Evolutionary conservation across 2,888 invertebrate species (phyloP).

Genomic region (Bombylius discolor): DNA sequence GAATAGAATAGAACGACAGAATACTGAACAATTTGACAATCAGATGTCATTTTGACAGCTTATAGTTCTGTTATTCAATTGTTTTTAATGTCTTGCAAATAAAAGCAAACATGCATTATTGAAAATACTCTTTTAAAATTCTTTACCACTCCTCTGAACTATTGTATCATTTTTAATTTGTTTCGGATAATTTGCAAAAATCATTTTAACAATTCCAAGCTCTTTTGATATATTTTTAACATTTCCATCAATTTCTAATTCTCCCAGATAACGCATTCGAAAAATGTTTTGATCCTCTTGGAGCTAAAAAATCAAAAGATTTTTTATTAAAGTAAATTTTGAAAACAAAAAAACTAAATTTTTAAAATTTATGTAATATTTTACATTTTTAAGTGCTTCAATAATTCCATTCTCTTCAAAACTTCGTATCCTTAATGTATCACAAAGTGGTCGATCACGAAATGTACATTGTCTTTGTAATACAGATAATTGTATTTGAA

Average conservation of each 20-base stretch:
- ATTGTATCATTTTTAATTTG: constrained; percentile 35
- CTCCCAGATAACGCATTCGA: constrained; percentile 36
- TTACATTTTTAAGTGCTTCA: constrained; percentile 34
- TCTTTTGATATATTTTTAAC: constrained; percentile 36
- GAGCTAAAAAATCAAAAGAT: constrained; percentile 20
- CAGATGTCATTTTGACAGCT: too few relatives aligned
- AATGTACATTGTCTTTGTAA: constrained; percentile 49
- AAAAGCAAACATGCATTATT: too few relatives aligned
- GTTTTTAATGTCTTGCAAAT: too few relatives aligned
- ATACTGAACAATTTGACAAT: too few relatives aligned
- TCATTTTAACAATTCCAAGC: constrained; percentile 34
- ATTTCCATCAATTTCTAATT: constrained; percentile 34
- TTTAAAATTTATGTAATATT: background rate
- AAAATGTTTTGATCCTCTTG: constrained; percentile 36
- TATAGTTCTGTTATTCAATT: background rate
- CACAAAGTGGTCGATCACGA: constrained; percentile 61
- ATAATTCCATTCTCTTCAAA: constrained; percentile 43
- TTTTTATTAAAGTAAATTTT: background rate
- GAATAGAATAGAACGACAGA: too few relatives aligned
- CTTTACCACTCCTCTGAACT: constrained; percentile 32
- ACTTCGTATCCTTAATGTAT: constrained; percentile 58
- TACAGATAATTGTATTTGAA: constrained; percentile 36
- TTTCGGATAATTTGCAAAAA: constrained; percentile 35
- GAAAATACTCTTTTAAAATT: too few relatives aligned
- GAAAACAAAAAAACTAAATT: background rate